These are phyloP conservation scores for Cephus cinctus DNA, from an alignment of 1,140 invertebrate species.

Conservation along the genomic window DNA sequence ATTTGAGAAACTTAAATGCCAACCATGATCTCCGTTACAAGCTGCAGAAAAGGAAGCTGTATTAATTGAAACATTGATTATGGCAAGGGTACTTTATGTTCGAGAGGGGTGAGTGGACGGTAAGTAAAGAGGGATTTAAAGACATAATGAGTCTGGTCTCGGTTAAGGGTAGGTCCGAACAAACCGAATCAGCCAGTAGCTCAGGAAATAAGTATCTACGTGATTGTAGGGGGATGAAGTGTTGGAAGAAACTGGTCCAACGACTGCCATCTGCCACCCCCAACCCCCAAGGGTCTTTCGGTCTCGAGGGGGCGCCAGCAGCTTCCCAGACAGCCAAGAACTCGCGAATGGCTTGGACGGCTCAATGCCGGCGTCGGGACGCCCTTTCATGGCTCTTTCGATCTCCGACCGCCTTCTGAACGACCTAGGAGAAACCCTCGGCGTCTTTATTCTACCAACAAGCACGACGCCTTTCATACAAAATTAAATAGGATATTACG, in stretches of 20 bases:
- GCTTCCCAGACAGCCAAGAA: slow-evolving; percentile 8
- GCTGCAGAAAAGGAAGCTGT: too few relatives aligned
- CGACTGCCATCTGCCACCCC: slow-evolving; percentile 42
- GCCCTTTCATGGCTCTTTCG: background rate
- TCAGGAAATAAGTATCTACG: background rate
- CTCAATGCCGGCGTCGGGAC: slow-evolving; percentile 30
- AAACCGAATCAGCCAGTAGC: too few relatives aligned
- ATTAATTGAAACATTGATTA: too few relatives aligned
- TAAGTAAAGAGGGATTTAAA: too few relatives aligned
- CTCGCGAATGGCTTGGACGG: slow-evolving; percentile 41
- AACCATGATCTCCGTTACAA: too few relatives aligned
- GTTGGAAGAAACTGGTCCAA: slow-evolving; percentile 36
- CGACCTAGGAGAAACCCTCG: slow-evolving; percentile 10
- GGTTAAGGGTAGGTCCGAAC: too few relatives aligned
- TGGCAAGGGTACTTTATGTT: too few relatives aligned
- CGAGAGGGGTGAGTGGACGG: too few relatives aligned
- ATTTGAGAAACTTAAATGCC: too few relatives aligned
- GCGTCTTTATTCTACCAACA: slow-evolving; percentile 6
- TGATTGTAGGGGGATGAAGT: slow-evolving; percentile 19
- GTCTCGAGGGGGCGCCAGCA: slow-evolving; percentile 16
- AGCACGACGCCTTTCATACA: slow-evolving; percentile 12
- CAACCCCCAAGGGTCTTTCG: slow-evolving; percentile 27
- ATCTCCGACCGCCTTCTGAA: background rate
- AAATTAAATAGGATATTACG: slow-evolving; percentile 18
- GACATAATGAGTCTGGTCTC: too few relatives aligned